These are phyloP conservation scores for Poecilia velifera DNA, from an alignment of 2,797 vertebrate species.

Conservation along the genomic window DNA sequence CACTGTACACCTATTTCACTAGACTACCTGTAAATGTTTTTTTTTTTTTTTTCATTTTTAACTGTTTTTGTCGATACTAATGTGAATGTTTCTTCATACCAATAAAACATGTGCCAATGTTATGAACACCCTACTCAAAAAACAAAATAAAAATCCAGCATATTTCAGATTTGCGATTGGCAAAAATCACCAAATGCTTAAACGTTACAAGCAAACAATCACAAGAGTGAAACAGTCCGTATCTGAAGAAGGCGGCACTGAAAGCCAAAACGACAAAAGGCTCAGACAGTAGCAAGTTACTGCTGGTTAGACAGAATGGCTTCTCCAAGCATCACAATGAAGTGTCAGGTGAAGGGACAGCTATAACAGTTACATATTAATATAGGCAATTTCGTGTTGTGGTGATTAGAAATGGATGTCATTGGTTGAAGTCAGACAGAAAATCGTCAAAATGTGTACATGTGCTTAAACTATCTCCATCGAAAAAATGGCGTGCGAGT, in stretches of 20 bases:
- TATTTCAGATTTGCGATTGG: not conserved
- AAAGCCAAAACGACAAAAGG: constrained; percentile 9
- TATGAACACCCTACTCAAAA: not conserved
- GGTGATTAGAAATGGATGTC: not conserved
- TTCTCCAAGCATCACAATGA: constrained; percentile 20
- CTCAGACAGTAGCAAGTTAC: not conserved
- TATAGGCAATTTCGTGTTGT: not conserved
- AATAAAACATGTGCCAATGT: not conserved
- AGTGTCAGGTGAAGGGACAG: not conserved
- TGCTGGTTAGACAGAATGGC: constrained; percentile 4
- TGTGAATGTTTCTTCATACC: not conserved
- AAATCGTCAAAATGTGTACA: constrained; percentile 1
- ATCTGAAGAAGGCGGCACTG: constrained; percentile 14
- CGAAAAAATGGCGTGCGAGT: constrained; percentile 5
- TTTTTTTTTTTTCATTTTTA: not conserved
- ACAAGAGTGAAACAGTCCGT: not conserved
- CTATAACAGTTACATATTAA: not conserved
- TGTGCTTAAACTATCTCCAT: not conserved
- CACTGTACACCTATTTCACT: constrained; percentile 27
- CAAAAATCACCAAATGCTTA: not conserved
- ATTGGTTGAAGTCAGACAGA: not conserved
- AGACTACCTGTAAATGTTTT: not conserved
- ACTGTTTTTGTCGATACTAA: not conserved
- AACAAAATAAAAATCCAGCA: constrained; percentile 10
- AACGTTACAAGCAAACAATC: not conserved